Base-by-base conservation (phyloP, 2,797 vertebrate genomes). In the Leucoraja ocellata region DNA sequence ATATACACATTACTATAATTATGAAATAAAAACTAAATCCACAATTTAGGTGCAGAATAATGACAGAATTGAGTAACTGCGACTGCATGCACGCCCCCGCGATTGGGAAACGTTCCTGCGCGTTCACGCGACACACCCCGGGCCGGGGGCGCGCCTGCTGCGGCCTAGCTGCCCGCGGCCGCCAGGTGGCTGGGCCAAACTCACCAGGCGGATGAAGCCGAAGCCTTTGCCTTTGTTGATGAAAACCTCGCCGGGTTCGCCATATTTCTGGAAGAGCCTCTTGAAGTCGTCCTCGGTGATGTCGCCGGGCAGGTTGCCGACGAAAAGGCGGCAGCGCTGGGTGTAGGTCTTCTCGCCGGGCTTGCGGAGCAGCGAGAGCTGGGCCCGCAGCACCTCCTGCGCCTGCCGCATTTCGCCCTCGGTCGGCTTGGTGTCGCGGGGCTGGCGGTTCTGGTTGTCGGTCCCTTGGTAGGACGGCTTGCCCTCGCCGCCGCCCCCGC, bases 211-310 rank as follows among this genome's bases (percentile, higher is more conserved):
- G 95, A 99, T 99, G 96, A 99, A 99, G 39, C 98, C 99, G 93
- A 99, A 99, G 92, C 99, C 98, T 97, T 99, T 99, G 91, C 96
- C 96, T 93, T 99, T 99, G 96, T 99, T 99, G 95, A 99, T 98
- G 93, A 99, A 99, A 93, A 99, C 98, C 95, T 99, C 99, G 93
- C 98, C 98, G 0, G 99, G 98, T 91, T 99, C 98, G 93, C 99
- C 99, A 0, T 98, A 99, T 93, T 99, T 99, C 2, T 97, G 95
- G 79, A 99, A 99, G 18, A 99, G 95, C 94, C 96, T 98, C 94
- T 98, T 99, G 96, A 99, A 99, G 54, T 98, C 97, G 0, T 97
- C 97, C 1, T 99, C 99, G 0, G 97, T 97, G 91, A 99, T 98
- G 96, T 99, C 99, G 14, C 98, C 98, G 21, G 99, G 99, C 77